Evolutionary conservation across 2,797 vertebrate genomes (phyloP), one percentile per base, ranked within the genome.

Genomic region (Alcedo quadribrachys): DNA sequence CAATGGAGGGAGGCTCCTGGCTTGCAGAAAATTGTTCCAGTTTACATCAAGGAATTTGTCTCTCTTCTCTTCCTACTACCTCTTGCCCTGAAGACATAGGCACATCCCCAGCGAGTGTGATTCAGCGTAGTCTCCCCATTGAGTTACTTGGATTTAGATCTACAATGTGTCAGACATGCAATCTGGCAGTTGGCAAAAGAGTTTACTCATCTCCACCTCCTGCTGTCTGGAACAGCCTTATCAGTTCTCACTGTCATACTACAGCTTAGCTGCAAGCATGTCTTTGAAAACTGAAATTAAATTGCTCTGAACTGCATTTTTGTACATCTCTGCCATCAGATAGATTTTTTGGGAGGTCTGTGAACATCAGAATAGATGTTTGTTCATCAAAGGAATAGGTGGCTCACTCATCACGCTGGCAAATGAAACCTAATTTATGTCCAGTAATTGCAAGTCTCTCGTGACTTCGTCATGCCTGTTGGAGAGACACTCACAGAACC

Each of bases 121-220:
- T 63, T 94, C 81, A 82, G 62, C 0, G 0, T 40, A 45, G 73
- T 87, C 37, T 93, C 82, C 89, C 80, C 73, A 66, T 81, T 83
- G 91, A 85, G 91, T 66, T 79, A 66, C 76, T 90, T 87, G 81
- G 66, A 69, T 94, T 94, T 96, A 46, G 84, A 95, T 96, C 94
- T 93, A 77, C 86, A 90, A 22, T 40, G 86, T 92, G 90, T 96
- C 90, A 95, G 94, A 96, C 88, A 1, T 28, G 48, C 93, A 93
- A 57, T 94, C 93, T 95, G 93, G 79, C 79, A 85, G 76, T 91
- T 94, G 90, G 93, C 86, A 80, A 76, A 93, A 60, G 54, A 89
- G 16, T 92, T 91, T 90, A 87, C 88, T 94, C 86, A 55, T 92
- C 88, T 92, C 81, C 61, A 89, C 75, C 88, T 93, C 93, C 92